A percentile compares a stretch with the other conserved stretches of the same genome.
Conservation (phyloP, 2,113 vertebrate genomes). For the Ellobius talpinus region DNA sequence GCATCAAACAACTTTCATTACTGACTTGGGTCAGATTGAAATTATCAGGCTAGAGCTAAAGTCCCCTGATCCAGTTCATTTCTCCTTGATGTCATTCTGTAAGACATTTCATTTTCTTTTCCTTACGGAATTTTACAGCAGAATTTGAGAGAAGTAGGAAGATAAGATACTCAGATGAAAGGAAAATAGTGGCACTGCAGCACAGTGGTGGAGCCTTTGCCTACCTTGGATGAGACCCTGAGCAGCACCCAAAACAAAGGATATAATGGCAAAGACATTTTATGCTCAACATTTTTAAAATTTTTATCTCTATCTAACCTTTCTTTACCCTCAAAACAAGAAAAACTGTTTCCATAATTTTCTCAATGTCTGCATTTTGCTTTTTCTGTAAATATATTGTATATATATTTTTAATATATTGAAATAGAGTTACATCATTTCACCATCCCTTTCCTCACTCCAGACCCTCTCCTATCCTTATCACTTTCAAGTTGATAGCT, state of each 20-base stretch:
- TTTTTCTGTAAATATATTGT: background rate
- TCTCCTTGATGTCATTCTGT: conserved; percentile 46
- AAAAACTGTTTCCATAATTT: conserved; percentile 49
- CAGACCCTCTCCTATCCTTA: background rate
- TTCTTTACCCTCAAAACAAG: background rate
- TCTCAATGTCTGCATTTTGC: conserved; percentile 34
- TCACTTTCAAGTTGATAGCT: background rate
- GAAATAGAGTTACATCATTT: background rate
- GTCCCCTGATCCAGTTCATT: conserved; percentile 61
- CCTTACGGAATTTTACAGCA: conserved; percentile 28
- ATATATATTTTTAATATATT: background rate
- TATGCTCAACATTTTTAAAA: background rate
- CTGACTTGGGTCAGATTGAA: conserved; percentile 63
- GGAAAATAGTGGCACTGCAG: background rate
- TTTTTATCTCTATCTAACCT: background rate
- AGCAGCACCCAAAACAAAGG: background rate
- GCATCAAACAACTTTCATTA: conserved; percentile 67
- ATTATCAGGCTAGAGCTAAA: conserved; percentile 57
- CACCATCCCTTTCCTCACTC: background rate
- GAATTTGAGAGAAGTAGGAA: conserved; percentile 37
- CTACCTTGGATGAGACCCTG: background rate
- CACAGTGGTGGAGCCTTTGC: background rate
- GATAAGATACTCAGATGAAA: conserved; percentile 32
- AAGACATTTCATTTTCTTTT: conserved; percentile 58
- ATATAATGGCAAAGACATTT: conserved; percentile 9